Evolutionary conservation across 2,113 vertebrate genomes (phyloP).

Genomic region (Tachysurus vachellii): DNA sequence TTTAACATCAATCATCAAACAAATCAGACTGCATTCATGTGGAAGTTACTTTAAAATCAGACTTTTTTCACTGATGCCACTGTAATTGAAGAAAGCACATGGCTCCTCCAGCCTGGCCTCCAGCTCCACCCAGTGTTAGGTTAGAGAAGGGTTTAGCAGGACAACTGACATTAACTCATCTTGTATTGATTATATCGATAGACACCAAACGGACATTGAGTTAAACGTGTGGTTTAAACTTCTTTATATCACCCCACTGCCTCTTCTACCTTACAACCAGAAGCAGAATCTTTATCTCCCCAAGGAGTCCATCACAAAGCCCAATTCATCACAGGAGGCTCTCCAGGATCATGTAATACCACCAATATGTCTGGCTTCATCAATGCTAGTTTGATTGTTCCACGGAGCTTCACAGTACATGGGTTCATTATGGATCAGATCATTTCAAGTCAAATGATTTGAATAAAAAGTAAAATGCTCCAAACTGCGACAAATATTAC

Average conservation of each 20-base stretch:
- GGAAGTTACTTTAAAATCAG: too few relatives aligned
- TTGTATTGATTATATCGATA: not conserved
- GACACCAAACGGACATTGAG: not conserved
- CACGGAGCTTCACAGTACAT: not conserved
- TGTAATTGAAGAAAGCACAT: not conserved
- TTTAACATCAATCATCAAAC: not conserved
- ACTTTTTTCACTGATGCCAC: not conserved
- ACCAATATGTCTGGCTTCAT: not conserved
- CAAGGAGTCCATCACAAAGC: not conserved
- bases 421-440: not conserved
- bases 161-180: not conserved
- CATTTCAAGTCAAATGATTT: not conserved
- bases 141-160: not conserved
- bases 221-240: not conserved
- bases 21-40: not conserved
- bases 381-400: not conserved
- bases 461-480: not conserved
- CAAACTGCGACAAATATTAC: too few relatives aligned
- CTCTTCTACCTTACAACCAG: not conserved
- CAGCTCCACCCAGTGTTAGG: not conserved
- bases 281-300: not conserved
- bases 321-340: not conserved
- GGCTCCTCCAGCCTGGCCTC: not conserved
- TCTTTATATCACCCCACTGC: not conserved
- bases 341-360: not conserved